A percentile compares a stretch with the other conserved stretches of the same genome.
Conservation (phyloP, 2,797 vertebrate species). For the Poeciliopsis turneri region DNA sequence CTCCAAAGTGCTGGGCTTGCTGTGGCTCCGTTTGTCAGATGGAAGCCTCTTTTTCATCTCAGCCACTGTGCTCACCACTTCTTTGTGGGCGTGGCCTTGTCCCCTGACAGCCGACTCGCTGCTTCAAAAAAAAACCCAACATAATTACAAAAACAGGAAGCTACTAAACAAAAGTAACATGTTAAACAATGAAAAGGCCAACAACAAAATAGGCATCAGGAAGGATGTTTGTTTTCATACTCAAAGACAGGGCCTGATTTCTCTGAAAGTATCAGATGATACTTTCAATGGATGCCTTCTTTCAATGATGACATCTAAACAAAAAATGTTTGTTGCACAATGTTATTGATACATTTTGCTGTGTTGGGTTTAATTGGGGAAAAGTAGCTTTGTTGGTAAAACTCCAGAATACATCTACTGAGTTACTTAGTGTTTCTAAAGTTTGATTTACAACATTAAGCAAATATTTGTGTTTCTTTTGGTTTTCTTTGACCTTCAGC, state of each 20-base stretch:
- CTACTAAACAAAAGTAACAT: not conserved
- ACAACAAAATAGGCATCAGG: not conserved
- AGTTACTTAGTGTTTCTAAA: not conserved
- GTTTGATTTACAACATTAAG: not conserved
- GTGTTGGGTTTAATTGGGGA: not conserved
- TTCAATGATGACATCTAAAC: slow-evolving; percentile 7
- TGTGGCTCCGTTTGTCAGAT: slow-evolving; percentile 85
- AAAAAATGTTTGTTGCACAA: not conserved
- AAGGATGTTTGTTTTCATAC: not conserved
- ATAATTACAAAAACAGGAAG: not conserved
- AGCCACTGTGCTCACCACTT: slow-evolving; percentile 87
- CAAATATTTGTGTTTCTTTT: not conserved
- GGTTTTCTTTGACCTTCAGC: not conserved
- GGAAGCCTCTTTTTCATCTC: slow-evolving; percentile 94
- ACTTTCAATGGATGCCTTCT: too few species aligned
- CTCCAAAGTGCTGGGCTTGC: slow-evolving; percentile 87
- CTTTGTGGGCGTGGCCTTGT: slow-evolving; percentile 83
- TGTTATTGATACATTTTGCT: not conserved
- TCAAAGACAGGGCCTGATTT: not conserved
- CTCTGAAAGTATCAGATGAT: not conserved
- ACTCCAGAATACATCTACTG: not conserved
- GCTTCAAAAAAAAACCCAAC: slow-evolving; percentile 43
- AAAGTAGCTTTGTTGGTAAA: not conserved
- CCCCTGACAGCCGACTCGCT: slow-evolving; percentile 81
- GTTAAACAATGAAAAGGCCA: not conserved